phyloP scores from a whole-genome alignment of 2,888 invertebrate genomes.

The Heteromyza rotundicornis region DNA sequence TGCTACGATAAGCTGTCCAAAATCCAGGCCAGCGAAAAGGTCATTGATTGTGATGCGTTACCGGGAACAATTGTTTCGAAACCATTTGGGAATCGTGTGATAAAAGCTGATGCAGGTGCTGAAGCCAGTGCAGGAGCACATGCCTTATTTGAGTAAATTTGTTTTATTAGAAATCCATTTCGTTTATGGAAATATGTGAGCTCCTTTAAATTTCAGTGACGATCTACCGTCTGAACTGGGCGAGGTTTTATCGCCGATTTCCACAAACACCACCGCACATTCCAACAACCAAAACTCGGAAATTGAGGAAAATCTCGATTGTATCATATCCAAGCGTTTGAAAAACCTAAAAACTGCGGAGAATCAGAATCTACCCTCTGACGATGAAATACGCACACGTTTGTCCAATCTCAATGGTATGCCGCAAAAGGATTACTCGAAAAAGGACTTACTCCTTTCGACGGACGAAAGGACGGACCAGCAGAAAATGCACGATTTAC shows the following conservation, averaged over 20 bases:
- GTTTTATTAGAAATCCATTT: no score
- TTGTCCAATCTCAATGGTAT: slow-evolving; percentile 73
- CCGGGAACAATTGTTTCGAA: slow-evolving; percentile 62
- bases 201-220: slow-evolving; percentile 39
- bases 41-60: slow-evolving; percentile 57
- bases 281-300: slow-evolving; percentile 39
- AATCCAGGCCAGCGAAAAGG: slow-evolving; percentile 42
- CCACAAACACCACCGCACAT: slow-evolving; percentile 17
- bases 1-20: slow-evolving; percentile 58
- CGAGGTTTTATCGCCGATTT: slow-evolving; percentile 48
- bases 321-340: slow-evolving; percentile 71
- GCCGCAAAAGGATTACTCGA: slow-evolving; percentile 54
- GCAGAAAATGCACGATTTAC: slow-evolving; percentile 74
- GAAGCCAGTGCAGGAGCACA: slow-evolving; percentile 34
- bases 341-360: slow-evolving; percentile 71
- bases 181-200: no score
- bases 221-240: slow-evolving; percentile 45
- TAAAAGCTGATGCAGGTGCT: slow-evolving; percentile 21
- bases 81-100: background rate
- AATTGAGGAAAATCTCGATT: slow-evolving; percentile 59
- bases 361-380: slow-evolving; percentile 65
- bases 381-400: slow-evolving; percentile 71
- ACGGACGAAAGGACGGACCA: slow-evolving; percentile 72
- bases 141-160: slow-evolving; percentile 37
- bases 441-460: slow-evolving; percentile 58